Base-by-base conservation (phyloP, 2,888 invertebrate genomes). In the Asteroscopus sphinx region DNA sequence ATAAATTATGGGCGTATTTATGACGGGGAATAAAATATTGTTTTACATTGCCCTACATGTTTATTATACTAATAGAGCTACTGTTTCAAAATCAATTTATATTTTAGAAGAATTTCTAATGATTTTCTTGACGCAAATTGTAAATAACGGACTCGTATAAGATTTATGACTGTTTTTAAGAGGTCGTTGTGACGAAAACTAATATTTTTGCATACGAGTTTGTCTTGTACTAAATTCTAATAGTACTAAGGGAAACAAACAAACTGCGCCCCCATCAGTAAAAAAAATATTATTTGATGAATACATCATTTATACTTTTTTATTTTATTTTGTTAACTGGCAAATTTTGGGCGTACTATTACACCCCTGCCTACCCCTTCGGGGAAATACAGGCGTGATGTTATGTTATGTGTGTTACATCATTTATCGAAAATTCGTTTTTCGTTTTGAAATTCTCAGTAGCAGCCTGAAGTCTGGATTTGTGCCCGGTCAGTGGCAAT, bases 51-150 rank as follows among this genome's bases (percentile, higher is more conserved):
- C 49, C 59, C 51, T 51, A 66, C 58, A 54, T 59, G 57, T 65
- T 45, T 39, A 42, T 42, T 35, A 52, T 59, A 53, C 39, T 45
- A 46, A 52, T 48, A 52, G 17, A 36, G 49, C 72, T 75, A 53
- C 76, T 76, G 73, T 68, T 59, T 62, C 36, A 28, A 42, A 71
- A 46, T 66, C 26, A 44, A 51, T 46, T 47, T 36, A 30, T 28
- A 25, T 47, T 45, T 37, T 25, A 41, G 47, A 59, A 66, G 72
- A 67, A 52, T 75, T 39, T 49, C 9, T 42, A 55, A 60, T 70
- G 16, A 30, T 28, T 55, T 35, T 60, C 36, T 68, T 49, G 13
- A 55, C 49, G 52, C 48, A 49, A 55, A 25, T 39, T 12, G 39
- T 1, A 3, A 21, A n/a, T 21, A 21, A 48, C 13, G 16, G 21